phyloP scores from a whole-genome alignment of 2,113 vertebrate genomes.

The Xyrauchen texanus region DNA sequence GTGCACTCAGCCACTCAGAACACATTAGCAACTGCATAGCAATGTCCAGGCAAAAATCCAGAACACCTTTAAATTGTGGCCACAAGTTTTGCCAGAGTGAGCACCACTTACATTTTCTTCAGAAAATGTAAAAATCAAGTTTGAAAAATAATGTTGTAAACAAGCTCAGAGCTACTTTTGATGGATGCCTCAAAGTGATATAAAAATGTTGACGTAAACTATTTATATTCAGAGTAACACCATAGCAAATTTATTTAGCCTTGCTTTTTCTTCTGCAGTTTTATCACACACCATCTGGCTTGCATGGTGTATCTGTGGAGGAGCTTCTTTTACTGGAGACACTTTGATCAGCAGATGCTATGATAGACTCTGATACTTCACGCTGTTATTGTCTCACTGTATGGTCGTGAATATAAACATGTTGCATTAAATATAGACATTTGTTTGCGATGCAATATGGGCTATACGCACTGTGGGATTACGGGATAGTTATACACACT shows the following conservation, averaged over 20 bases:
- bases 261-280: not conserved
- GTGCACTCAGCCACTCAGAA: no score
- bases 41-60: no score
- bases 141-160: no score
- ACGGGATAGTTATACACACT: constrained; percentile 6
- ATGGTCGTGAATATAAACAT: not conserved
- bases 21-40: no score
- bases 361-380: constrained; percentile 2
- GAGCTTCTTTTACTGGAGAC: constrained; percentile 1
- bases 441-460: no score
- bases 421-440: not conserved
- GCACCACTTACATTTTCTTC: no score
- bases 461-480: constrained; percentile 2
- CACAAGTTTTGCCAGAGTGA: no score
- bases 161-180: no score
- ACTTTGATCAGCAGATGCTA: not conserved
- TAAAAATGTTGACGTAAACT: not conserved
- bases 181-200: no score
- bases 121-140: no score
- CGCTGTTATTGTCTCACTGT: not conserved
- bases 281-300: constrained; percentile 21
- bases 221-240: constrained; percentile 5
- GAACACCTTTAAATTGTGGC: no score
- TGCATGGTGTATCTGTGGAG: not conserved
- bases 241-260: not conserved